Base-by-base conservation (phyloP, 2,797 vertebrate genomes). In the Premnoplex brunnescens region DNA sequence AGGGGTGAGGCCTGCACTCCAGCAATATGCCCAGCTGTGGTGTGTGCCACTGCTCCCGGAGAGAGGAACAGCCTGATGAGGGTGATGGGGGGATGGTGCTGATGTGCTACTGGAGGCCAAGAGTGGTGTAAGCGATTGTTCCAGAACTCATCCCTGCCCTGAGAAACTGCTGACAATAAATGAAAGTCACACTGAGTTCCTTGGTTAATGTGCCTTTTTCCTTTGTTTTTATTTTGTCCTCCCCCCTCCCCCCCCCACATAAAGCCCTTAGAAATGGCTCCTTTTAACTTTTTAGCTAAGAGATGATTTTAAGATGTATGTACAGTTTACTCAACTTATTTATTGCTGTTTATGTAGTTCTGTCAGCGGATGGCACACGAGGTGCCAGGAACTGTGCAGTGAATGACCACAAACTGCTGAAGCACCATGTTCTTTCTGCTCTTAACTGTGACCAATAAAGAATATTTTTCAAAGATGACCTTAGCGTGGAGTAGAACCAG, bases 131-230 rank as follows among this genome's bases (percentile, higher is more conserved):
- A 77, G 76, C 34, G 11, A 81, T 77, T 96, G 81, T 93, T 94
- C 91, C 77, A 92, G 84, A 92, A 96, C 80, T 86, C 81, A 90
- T 39, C 87, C 77, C 62, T 91, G 73, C 91, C 90, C 94, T 89
- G 77, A 96, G 94, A 96, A 97, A 94, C 90, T 90, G 85, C 92
- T 97, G 89, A 96, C 93, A 97, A 98, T 97, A 98, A 97, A 97
- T 64, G 75, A 79, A 93, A 94, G 90, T 92, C 84, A 95, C 79
- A 86, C 79, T 44, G 62, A 85, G n/a, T 60, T 94, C 62, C 39
- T 75, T 85, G 74, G 59, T 95, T 88, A 95, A 95, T 85, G 96
- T 97, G 97, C 96, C 90, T 84, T 88, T 85, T 78, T 86, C 81
- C 74, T 66, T 78, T 64, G 30, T 2, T 55, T 37, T 82, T 71